Evolutionary conservation across 2,797 vertebrate genomes (phyloP), one percentile per base, ranked within the genome.

Genomic region (Brachyalestes nurse): DNA sequence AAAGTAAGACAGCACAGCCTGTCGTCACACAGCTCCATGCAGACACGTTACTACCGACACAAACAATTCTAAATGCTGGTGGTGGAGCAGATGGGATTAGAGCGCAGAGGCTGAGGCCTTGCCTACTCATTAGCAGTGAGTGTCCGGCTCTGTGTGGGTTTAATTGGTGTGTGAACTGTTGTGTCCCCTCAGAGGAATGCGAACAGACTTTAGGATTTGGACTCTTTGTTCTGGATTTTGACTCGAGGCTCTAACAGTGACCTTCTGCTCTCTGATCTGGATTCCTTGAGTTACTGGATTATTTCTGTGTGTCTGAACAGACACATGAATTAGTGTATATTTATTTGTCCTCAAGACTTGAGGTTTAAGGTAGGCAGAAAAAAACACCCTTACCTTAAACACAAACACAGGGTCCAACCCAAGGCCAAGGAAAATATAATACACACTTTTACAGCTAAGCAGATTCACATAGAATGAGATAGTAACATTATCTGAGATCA

Each of bases 31-130:
- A 17, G 62, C 62, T 65, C 28, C 62, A 40, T 65, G 62, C 40
- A 34, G 28, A 65, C 62, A 65, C 62, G 17, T 65, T 65, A 40
- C 13, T 42, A 16, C 62, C 40, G 62, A 42, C 38, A 65, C 14
- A 40, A 40, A 28, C 40, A 34, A 17, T 61, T 65, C 17, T 65
- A 65, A 65, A n/a, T 42, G 62, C 34, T 40, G 60, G 4, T 60
- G 60, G 12, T 60, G 60, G 60, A 61, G 25, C 60, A 61, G 60
- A 61, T 61, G 60, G 60, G 60, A 61, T 61, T 61, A 28, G 23
- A 61, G 23, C 60, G 28, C 23, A 61, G 60, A 61, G 60, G 60
- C 60, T 61, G 23, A 9, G n/a, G 10, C 60, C 14, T 14, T 23
- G 23, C 60, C 60, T 61, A 23, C 60, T 61, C 60, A 61, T 61